Evolutionary conservation across 2,888 invertebrate species (phyloP).

Genomic region (Agrotis ipsilon): DNA sequence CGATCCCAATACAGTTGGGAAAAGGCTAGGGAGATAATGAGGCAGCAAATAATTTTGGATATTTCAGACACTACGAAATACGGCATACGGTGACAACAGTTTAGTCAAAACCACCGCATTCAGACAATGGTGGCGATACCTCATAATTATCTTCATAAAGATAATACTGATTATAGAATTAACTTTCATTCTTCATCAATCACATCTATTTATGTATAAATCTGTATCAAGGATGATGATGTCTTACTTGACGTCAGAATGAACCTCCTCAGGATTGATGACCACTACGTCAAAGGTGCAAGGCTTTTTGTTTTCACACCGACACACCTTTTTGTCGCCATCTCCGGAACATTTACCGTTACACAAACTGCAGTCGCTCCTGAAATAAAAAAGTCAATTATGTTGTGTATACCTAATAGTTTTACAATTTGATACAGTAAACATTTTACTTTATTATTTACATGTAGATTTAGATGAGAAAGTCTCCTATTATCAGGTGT

Average conservation of each 20-base stretch:
- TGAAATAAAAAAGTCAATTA: conserved; percentile 62
- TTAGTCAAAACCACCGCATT: background rate
- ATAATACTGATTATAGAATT: background rate
- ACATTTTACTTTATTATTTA: background rate
- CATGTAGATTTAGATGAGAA: background rate
- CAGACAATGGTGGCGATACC: background rate
- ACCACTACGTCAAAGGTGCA: conserved; percentile 52
- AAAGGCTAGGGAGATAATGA: too few species aligned
- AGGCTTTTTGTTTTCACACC: conserved; percentile 67
- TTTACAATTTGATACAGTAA: background rate
- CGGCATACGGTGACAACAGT: background rate
- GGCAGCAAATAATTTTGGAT: too few species aligned
- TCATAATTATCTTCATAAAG: background rate
- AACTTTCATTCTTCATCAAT: background rate
- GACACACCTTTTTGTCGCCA: conserved; percentile 56
- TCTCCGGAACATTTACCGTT: conserved; percentile 66
- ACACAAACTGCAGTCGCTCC: conserved; percentile 74
- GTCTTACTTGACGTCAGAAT: conserved; percentile 39
- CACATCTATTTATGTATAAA: background rate
- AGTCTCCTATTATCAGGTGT: too few species aligned
- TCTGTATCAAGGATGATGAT: background rate
- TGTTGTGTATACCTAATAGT: background rate
- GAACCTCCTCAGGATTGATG: conserved; percentile 14
- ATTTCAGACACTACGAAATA: background rate
- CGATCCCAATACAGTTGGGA: too few species aligned